Conservation (phyloP, 2,113 vertebrate species). For the Sinocyclocheilus anshuiensis region DNA sequence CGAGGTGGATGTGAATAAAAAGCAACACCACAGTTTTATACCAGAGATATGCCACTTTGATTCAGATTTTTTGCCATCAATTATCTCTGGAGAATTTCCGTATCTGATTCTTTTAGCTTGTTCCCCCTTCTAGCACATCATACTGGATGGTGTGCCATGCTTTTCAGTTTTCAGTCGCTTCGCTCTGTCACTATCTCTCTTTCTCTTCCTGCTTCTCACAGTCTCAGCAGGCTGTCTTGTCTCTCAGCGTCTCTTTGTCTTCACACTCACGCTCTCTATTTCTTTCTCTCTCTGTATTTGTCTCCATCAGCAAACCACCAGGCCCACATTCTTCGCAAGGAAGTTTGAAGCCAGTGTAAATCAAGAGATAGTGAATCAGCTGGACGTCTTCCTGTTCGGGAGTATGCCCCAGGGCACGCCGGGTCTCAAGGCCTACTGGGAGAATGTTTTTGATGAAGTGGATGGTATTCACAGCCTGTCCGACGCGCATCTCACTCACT, state of each 20-base stretch:
- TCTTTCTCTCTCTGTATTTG: conserved; percentile 15
- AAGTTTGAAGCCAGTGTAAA: conserved; percentile 98
- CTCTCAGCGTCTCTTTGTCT: conserved; percentile 11
- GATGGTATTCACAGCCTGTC: conserved; percentile 85
- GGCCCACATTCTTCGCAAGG: conserved; percentile 96
- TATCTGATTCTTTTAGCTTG: conserved; percentile 20
- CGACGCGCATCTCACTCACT: conserved; percentile 87
- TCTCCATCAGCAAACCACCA: conserved; percentile 87
- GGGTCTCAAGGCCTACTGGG: conserved; percentile 90
- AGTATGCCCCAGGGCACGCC: conserved; percentile 82
- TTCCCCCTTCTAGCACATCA: conserved; percentile 5
- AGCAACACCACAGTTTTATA: conserved; percentile 8
- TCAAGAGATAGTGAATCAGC: conserved; percentile 93
- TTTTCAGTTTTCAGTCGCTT: conserved; percentile 43
- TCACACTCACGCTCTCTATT: background rate
- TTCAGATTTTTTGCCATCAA: conserved; percentile 49
- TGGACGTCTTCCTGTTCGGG: conserved; percentile 92
- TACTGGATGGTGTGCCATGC: conserved; percentile 25
- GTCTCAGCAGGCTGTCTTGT: conserved; percentile 9
- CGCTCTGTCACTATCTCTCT: conserved; percentile 28
- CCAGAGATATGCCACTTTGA: conserved; percentile 38
- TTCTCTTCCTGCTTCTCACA: conserved; percentile 17
- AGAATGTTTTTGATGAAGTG: conserved; percentile 88
- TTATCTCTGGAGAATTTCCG: conserved; percentile 51
- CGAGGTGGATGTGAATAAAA: background rate